phyloP scores from a whole-genome alignment of 2,113 vertebrate genomes.

The Ictalurus furcatus region DNA sequence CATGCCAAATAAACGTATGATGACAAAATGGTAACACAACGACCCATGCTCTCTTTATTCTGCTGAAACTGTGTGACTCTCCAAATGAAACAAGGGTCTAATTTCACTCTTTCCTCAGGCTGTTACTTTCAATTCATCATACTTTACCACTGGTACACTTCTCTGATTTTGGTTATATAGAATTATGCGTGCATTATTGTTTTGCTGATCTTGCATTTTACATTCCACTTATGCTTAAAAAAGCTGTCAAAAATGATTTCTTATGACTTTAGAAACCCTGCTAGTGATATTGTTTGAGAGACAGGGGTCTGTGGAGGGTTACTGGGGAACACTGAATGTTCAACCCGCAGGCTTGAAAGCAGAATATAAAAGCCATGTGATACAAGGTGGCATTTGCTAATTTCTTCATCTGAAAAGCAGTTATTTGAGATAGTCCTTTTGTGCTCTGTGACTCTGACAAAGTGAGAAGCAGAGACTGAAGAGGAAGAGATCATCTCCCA shows the following conservation, averaged over 20 bases:
- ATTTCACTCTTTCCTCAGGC: constrained; percentile 66
- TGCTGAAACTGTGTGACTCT: constrained; percentile 56
- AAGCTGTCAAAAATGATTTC: constrained; percentile 60
- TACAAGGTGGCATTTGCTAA: constrained; percentile 58
- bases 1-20: constrained; percentile 63
- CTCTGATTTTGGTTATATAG: neutral
- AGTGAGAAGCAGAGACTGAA: constrained; percentile 27
- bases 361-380: constrained; percentile 59
- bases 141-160: constrained; percentile 45
- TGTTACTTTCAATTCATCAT: constrained; percentile 70
- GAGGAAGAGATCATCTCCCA: constrained; percentile 46
- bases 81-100: constrained; percentile 59
- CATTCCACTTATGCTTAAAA: constrained; percentile 2
- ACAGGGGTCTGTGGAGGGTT: neutral
- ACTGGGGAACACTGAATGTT: constrained; percentile 38
- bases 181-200: constrained; percentile 49
- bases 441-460: constrained; percentile 50
- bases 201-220: constrained; percentile 53
- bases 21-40: constrained; percentile 58
- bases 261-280: constrained; percentile 61
- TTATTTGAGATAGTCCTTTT: constrained; percentile 66
- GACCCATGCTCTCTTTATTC: constrained; percentile 38
- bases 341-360: constrained; percentile 50
- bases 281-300: constrained; percentile 55
- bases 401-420: constrained; percentile 64